phyloP scores from a whole-genome alignment of 2,888 invertebrate species.

The Andrena flavipes region DNA sequence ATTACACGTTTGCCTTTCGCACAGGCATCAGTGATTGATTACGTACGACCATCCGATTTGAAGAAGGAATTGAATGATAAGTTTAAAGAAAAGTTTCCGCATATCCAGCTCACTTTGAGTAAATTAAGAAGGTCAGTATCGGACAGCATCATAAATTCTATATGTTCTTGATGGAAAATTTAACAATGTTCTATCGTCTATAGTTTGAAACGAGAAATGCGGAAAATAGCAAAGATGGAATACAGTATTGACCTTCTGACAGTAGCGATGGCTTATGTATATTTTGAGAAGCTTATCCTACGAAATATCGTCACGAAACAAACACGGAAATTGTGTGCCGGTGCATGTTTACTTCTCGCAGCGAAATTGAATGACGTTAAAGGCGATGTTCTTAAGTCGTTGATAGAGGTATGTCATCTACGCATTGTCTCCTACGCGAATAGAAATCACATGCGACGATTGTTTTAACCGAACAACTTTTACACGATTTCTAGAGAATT shows the following conservation, averaged over 20 bases:
- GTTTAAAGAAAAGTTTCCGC: constrained; percentile 97
- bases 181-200: constrained; percentile 29
- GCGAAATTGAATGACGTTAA: constrained; percentile 99
- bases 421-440: background rate
- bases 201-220: constrained; percentile 97
- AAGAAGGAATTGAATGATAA: constrained; percentile 99
- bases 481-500: constrained; percentile 89
- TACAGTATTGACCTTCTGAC: constrained; percentile 94
- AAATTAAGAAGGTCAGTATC: constrained; percentile 94
- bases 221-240: constrained; percentile 95
- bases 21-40: constrained; percentile 97
- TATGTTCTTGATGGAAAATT: background rate
- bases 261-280: constrained; percentile 98
- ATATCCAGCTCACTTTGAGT: constrained; percentile 96
- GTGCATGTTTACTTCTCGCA: constrained; percentile 96
- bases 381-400: constrained; percentile 93
- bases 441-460: background rate
- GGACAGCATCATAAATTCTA: background rate
- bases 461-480: constrained; percentile 34
- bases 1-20: constrained; percentile 24
- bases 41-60: constrained; percentile 97
- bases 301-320: constrained; percentile 96
- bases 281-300: constrained; percentile 98
- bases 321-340: constrained; percentile 98
- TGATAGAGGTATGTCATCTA: constrained; percentile 91